phyloP scores from a whole-genome alignment of 2,797 vertebrate genomes.

The Furcifer pardalis region DNA sequence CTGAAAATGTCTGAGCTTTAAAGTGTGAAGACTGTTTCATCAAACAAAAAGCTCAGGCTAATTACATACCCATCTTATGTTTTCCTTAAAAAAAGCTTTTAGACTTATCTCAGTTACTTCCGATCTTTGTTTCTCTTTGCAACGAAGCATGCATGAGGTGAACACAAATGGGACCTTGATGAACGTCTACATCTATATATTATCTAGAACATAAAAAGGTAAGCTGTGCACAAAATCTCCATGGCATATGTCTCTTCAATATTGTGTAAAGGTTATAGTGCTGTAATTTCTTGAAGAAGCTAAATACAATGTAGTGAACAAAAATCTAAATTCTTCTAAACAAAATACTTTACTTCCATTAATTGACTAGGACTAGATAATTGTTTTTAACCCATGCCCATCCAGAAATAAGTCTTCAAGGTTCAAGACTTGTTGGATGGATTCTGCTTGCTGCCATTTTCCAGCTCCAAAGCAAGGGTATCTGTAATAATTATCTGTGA shows the following conservation, averaged over 20 bases:
- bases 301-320: background rate
- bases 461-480: too few relatives aligned
- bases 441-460: too few relatives aligned
- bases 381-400: too few relatives aligned
- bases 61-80: background rate
- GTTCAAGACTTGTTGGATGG: too few relatives aligned
- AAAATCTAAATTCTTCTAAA: background rate
- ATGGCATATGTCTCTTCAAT: background rate
- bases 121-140: slow-evolving; percentile 4
- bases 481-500: too few relatives aligned
- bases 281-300: background rate
- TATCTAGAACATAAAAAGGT: background rate
- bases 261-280: background rate
- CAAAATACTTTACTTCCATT: background rate
- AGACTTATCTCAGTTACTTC: background rate
- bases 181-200: background rate
- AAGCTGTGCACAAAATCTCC: background rate
- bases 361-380: too few relatives aligned
- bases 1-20: background rate
- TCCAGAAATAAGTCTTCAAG: too few relatives aligned
- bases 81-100: background rate
- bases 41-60: background rate
- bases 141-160: background rate
- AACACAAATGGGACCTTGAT: background rate
- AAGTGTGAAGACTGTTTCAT: background rate